These are phyloP conservation scores for Lucinisca nassula DNA, from an alignment of 2,888 invertebrate genomes.

Conservation along the genomic window DNA sequence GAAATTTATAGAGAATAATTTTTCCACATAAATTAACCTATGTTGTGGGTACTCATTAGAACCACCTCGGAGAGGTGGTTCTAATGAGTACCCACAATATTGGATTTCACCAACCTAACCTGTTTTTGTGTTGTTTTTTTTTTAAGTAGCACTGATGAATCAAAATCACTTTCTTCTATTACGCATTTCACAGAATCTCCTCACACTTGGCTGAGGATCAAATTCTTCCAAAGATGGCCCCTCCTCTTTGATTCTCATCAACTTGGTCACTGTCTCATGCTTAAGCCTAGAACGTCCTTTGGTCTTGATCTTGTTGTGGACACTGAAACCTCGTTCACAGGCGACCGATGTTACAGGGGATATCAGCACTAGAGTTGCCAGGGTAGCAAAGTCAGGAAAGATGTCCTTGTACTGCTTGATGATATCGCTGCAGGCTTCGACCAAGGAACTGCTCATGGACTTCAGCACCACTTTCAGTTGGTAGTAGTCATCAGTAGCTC, in stretches of 20 bases:
- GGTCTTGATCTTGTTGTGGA: conserved; percentile 16
- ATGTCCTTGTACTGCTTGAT: neutral
- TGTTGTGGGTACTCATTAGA: neutral
- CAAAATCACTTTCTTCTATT: conserved; percentile 2
- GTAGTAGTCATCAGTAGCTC: neutral
- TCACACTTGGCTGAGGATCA: conserved; percentile 10
- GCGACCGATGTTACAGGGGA: conserved; percentile 19
- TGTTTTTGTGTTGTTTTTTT: too few species aligned
- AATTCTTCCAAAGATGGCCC: neutral
- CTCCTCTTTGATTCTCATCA: conserved; percentile 32
- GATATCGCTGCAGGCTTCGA: neutral
- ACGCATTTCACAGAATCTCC: neutral
- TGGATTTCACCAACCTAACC: too few species aligned
- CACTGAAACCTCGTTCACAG: conserved; percentile 21
- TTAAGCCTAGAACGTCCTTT: conserved; percentile 11
- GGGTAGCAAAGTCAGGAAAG: neutral
- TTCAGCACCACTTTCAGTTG: conserved; percentile 14
- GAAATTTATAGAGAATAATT: too few species aligned
- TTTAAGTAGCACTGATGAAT: too few species aligned
- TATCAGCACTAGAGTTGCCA: conserved; percentile 12
- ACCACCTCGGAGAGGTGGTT: neutral
- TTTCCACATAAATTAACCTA: too few species aligned
- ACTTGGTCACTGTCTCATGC: conserved; percentile 16
- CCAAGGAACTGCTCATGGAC: neutral
- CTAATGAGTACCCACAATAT: too few species aligned